phyloP scores from a whole-genome alignment of 2,888 invertebrate species.

The Tachina fera region DNA sequence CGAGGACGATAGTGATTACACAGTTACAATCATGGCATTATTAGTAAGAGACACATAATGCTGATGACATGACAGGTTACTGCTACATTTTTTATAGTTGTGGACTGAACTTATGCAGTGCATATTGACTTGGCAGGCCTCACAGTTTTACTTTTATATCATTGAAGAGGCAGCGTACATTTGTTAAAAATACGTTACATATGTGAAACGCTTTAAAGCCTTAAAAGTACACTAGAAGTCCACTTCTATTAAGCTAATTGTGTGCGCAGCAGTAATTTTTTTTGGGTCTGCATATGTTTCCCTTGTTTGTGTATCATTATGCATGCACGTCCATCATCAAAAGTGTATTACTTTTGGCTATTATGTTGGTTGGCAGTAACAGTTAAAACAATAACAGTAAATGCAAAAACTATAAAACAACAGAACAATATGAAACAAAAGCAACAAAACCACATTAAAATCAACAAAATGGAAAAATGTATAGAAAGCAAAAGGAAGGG shows the following conservation, averaged over 20 bases:
- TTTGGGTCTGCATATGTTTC: neutral
- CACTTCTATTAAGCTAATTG: neutral
- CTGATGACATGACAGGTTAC: too few species aligned
- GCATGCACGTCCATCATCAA: slow-evolving; percentile 52
- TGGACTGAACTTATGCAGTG: too few species aligned
- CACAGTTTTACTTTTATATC: too few species aligned
- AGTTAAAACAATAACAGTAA: slow-evolving; percentile 51
- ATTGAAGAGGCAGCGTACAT: too few species aligned
- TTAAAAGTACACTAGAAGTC: neutral
- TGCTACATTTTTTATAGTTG: too few species aligned
- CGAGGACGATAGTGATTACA: too few species aligned
- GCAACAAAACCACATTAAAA: slow-evolving; percentile 60
- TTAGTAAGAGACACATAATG: too few species aligned
- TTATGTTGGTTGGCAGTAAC: slow-evolving; percentile 51
- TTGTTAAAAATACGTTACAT: too few species aligned
- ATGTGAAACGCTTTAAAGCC: too few species aligned
- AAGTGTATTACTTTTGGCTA: slow-evolving; percentile 63
- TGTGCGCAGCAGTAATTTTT: neutral
- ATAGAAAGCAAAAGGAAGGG: neutral
- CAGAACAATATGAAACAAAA: slow-evolving; percentile 10
- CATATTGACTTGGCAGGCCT: too few species aligned
- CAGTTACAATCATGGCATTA: too few species aligned
- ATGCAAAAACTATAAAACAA: slow-evolving; percentile 32
- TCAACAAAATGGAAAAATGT: slow-evolving; percentile 39
- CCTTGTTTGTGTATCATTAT: neutral